These are phyloP conservation scores for Ptychochromis oligacanthus DNA, from an alignment of 2,113 vertebrate species.

Conservation along the genomic window DNA sequence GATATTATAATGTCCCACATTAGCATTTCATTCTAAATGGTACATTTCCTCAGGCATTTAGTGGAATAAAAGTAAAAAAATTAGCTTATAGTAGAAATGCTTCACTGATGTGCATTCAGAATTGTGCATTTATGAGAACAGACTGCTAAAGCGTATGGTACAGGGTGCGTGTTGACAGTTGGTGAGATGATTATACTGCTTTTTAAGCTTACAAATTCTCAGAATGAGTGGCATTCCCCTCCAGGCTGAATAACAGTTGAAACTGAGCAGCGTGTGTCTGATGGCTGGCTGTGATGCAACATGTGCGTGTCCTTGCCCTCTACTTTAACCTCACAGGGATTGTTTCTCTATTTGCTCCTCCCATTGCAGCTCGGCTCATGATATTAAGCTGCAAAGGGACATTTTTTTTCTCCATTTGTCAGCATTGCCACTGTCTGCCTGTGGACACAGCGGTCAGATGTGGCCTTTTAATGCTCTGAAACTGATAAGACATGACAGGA, in stretches of 20 bases:
- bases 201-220: background rate
- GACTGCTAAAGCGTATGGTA: background rate
- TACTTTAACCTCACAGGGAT: constrained; percentile 41
- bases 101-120: background rate
- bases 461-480: constrained; percentile 21
- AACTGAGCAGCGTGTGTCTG: constrained; percentile 8
- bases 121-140: background rate
- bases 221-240: background rate
- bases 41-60: background rate
- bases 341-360: constrained; percentile 13
- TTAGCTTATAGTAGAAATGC: background rate
- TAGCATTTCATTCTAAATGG: background rate
- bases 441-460: constrained; percentile 8
- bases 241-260: constrained; percentile 1
- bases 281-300: constrained; percentile 34
- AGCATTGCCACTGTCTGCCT: constrained; percentile 3
- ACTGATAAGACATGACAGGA: constrained; percentile 26
- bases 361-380: background rate
- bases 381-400: constrained; percentile 41
- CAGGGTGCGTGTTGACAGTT: background rate
- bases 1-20: background rate
- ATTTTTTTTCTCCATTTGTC: background rate
- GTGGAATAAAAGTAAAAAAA: background rate
- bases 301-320: constrained; percentile 46
- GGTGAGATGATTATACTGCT: background rate